Percentiles rank a stretch among this genome's conserved stretches.
These are phyloP conservation scores for Cosmia trapezina DNA, from an alignment of 2,888 invertebrate species.

Conservation along the genomic window DNA sequence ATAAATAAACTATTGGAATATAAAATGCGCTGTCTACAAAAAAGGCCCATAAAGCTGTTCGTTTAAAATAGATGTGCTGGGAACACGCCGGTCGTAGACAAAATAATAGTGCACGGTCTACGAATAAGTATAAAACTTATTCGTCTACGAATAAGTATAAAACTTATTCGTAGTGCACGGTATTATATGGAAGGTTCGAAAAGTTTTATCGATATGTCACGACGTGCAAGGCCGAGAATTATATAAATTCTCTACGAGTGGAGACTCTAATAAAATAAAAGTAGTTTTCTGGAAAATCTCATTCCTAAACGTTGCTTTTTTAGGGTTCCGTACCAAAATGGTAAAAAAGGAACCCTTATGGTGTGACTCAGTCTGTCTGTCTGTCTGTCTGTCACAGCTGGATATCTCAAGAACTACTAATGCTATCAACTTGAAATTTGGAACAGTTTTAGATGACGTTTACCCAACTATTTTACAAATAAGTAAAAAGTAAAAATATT, in stretches of 20 bases:
- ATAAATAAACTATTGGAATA: conserved; percentile 52
- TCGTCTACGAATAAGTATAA: no score
- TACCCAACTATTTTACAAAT: no score
- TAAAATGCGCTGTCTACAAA: conserved; percentile 42
- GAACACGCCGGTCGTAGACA: conserved; percentile 35
- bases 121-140: no score
- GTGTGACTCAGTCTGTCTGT: no score
- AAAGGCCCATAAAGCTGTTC: conserved; percentile 40
- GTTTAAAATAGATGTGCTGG: conserved; percentile 45
- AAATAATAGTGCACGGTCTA: conserved; percentile 37
- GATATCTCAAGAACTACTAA: no score
- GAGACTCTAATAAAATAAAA: not conserved
- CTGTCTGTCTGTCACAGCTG: no score
- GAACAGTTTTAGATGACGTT: no score
- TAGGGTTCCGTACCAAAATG: no score
- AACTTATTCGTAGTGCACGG: conserved; percentile 33
- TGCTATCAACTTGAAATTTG: no score
- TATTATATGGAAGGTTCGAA: conserved; percentile 30
- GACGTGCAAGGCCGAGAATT: not conserved
- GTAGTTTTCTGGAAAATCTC: not conserved
- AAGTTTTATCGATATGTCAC: conserved; percentile 37
- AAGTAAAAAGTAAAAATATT: no score
- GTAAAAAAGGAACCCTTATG: no score
- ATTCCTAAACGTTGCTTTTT: not conserved
- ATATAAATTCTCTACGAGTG: not conserved